A percentile compares a stretch with the other conserved stretches of the same genome.
Evolutionary conservation across 2,113 vertebrate species (phyloP).

Genomic region (Oryzias woworae): DNA sequence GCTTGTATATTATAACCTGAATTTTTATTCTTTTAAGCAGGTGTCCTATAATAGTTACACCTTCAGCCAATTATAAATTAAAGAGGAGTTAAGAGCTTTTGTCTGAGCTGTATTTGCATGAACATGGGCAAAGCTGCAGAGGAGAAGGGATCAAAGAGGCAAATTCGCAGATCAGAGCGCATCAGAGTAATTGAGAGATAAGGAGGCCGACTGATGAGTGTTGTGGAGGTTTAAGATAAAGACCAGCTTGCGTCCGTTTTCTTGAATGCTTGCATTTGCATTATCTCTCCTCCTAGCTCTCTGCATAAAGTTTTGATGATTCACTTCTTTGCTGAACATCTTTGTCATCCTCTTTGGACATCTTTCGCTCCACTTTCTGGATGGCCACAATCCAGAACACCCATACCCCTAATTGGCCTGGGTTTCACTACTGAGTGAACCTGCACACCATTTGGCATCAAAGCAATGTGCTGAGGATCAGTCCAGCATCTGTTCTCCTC

Average conservation of each 20-base stretch:
- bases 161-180: conserved; percentile 45
- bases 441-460: conserved; percentile 75
- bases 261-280: background rate
- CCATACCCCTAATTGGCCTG: conserved; percentile 91
- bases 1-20: background rate
- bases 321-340: conserved; percentile 40
- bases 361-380: conserved; percentile 57
- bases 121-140: conserved; percentile 5
- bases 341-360: conserved; percentile 21
- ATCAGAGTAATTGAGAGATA: conserved; percentile 51
- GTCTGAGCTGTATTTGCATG: conserved; percentile 14
- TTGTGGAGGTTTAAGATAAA: conserved; percentile 44
- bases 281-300: conserved; percentile 19
- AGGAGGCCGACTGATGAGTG: conserved; percentile 50
- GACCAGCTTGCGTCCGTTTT: conserved; percentile 31
- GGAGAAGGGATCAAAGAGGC: conserved; percentile 35
- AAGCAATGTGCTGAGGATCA: conserved; percentile 83
- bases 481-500: conserved; percentile 19
- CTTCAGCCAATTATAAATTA: conserved; percentile 15
- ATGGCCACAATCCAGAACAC: conserved; percentile 86
- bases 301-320: conserved; percentile 30
- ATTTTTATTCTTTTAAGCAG: conserved; percentile 14
- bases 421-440: conserved; percentile 78
- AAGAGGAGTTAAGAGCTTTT: conserved; percentile 22
- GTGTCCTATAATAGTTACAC: conserved; percentile 16